phyloP scores from a whole-genome alignment of 2,888 invertebrate species.

The Ernsta delagoae region DNA sequence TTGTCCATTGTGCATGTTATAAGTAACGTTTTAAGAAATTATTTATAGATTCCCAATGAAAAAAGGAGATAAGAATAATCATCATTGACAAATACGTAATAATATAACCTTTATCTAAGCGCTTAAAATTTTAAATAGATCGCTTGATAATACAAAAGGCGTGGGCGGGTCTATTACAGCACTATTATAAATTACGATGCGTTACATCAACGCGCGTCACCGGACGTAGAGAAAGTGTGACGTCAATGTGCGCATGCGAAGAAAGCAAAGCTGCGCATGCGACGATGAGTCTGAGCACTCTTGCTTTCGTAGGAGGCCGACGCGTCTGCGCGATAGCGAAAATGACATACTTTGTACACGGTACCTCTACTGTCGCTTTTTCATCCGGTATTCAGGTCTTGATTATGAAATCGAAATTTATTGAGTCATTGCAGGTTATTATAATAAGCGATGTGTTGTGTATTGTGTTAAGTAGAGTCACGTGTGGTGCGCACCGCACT shows the following conservation, averaged over 20 bases:
- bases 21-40: too few species aligned
- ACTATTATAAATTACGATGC: conserved; percentile 55
- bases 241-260: conserved; percentile 74
- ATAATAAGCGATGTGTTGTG: conserved; percentile 46
- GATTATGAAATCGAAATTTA: conserved; percentile 76
- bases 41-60: too few species aligned
- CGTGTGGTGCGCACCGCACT: conserved; percentile 12
- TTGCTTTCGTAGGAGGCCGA: conserved; percentile 79
- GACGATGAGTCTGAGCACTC: conserved; percentile 57
- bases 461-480: conserved; percentile 45
- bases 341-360: conserved; percentile 66
- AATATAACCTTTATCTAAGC: background rate
- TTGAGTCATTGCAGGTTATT: conserved; percentile 67
- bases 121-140: background rate
- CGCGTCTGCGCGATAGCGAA: conserved; percentile 79
- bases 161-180: conserved; percentile 54
- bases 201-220: conserved; percentile 76
- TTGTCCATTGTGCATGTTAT: too few species aligned
- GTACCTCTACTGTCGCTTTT: conserved; percentile 69
- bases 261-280: conserved; percentile 80
- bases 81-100: background rate
- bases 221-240: conserved; percentile 76
- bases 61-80: background rate
- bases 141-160: conserved; percentile 27
- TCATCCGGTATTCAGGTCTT: conserved; percentile 76